Base-by-base conservation (phyloP, 2,888 invertebrate species). In the Pammene fasciana region DNA sequence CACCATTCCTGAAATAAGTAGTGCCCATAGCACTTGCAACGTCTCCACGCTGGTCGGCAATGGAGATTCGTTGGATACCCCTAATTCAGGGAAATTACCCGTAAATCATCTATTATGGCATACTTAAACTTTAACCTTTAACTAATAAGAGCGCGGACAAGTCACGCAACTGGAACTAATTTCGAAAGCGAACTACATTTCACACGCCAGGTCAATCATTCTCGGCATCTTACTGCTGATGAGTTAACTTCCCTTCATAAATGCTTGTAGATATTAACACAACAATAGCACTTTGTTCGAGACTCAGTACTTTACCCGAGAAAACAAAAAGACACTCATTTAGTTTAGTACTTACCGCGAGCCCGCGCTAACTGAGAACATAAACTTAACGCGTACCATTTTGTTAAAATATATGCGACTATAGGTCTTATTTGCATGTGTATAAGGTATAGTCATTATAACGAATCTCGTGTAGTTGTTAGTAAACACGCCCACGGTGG, bases 401-500 rank as follows among this genome's bases (percentile, higher is more conserved):
- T 43, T 59, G 52, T n/a, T 59, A 11, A 13, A 8, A 26, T 41
- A 60, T 26, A 34, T 26, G 14, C 54, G 13, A 60, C 41, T 46
- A 14, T 60, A 54, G 7, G 34, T 36, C 38, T 48, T 70, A 59
- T 55, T 13, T 36, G 1, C 1, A 14, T 36, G 2, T 16, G 0
- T 0, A 34, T 60, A 65, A 65, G 59, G n/a, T 26, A 7, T 9
- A 55, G 38, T n/a, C 26, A 38, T 41, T 34, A 14, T 14, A 38
- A 34, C 52, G 36, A 16, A 38, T 64, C 65, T 59, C 64, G 64
- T 65, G 54, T 46, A 48, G 38, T 70, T 77, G 73, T 76, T 75
- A 71, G 76, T 76, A 75, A 73, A 76, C 74, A 84, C 79, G 80
- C 82, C 82, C 78, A 82, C 82, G 76, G 71, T 71, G 67, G 72